A percentile compares a stretch with the other conserved stretches of the same genome.
Evolutionary conservation across 2,888 invertebrate species (phyloP).

Genomic region (Drosophila aldrichi): DNA sequence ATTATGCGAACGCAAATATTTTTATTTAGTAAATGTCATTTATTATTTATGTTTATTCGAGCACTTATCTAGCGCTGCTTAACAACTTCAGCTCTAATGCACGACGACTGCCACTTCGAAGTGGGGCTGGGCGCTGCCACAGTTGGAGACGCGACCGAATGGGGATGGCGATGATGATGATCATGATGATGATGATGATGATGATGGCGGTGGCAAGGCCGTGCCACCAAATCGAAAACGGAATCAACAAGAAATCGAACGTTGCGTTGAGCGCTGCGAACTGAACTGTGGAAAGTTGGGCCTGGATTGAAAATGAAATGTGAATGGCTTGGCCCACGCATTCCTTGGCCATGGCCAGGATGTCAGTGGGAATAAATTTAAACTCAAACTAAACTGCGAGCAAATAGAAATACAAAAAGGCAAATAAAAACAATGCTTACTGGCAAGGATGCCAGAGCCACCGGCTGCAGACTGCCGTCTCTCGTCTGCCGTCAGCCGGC

Average conservation of each 20-base stretch:
- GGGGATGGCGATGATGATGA: constrained; percentile 1
- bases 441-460: too few species aligned
- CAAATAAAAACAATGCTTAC: constrained; percentile 78
- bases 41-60: constrained; percentile 84
- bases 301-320: constrained; percentile 9
- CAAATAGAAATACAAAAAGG: constrained; percentile 80
- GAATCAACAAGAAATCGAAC: constrained; percentile 79
- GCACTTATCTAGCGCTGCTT: constrained; percentile 84
- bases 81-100: constrained; percentile 80
- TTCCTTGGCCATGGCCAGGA: constrained; percentile 47
- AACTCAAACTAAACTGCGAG: constrained; percentile 81
- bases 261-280: constrained; percentile 24
- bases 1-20: constrained; percentile 84
- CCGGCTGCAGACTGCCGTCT: too few species aligned
- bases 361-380: constrained; percentile 75
- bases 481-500: not conserved
- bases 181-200: constrained; percentile 16
- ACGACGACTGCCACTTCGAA: constrained; percentile 45
- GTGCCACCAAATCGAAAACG: constrained; percentile 73
- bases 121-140: constrained; percentile 22
- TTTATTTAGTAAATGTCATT: constrained; percentile 84
- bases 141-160: not conserved
- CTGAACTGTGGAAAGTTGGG: constrained; percentile 25
- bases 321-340: constrained; percentile 47
- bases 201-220: constrained; percentile 55